Percentiles rank a stretch among this genome's conserved stretches.
Evolutionary conservation across 2,113 vertebrate genomes (phyloP).

Genomic region (Taxidea taxus): DNA sequence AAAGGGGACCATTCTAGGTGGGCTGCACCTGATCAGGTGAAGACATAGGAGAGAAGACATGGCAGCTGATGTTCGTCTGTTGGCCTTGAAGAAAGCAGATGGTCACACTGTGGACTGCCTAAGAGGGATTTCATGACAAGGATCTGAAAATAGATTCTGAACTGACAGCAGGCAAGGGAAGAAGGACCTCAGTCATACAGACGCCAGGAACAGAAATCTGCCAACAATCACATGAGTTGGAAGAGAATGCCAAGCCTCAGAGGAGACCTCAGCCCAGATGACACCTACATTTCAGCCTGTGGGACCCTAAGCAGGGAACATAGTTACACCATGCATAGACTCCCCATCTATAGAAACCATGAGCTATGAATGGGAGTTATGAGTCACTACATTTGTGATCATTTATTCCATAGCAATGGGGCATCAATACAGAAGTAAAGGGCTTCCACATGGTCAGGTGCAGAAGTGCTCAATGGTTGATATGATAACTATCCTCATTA

Average conservation of each 20-base stretch:
- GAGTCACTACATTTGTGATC: background rate
- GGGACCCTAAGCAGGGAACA: background rate
- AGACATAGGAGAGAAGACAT: background rate
- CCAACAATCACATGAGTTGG: background rate
- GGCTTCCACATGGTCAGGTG: background rate
- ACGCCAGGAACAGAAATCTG: background rate
- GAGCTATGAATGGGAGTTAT: background rate
- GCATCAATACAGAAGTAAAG: background rate
- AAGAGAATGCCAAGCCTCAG: background rate
- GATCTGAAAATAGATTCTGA: background rate
- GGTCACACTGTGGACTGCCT: background rate
- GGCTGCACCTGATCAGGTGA: background rate
- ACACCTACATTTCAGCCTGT: accelerated
- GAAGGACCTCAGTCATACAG: background rate
- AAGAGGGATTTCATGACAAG: accelerated
- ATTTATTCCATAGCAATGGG: background rate
- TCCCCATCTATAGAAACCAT: background rate
- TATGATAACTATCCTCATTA: background rate
- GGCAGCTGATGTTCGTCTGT: background rate
- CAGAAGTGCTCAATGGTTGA: background rate
- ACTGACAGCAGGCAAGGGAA: background rate
- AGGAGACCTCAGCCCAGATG: background rate
- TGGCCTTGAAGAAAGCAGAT: background rate
- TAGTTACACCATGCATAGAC: accelerated
- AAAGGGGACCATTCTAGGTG: background rate